These are phyloP conservation scores for Bicyclus anynana DNA, from an alignment of 1,140 invertebrate species.

Conservation along the genomic window DNA sequence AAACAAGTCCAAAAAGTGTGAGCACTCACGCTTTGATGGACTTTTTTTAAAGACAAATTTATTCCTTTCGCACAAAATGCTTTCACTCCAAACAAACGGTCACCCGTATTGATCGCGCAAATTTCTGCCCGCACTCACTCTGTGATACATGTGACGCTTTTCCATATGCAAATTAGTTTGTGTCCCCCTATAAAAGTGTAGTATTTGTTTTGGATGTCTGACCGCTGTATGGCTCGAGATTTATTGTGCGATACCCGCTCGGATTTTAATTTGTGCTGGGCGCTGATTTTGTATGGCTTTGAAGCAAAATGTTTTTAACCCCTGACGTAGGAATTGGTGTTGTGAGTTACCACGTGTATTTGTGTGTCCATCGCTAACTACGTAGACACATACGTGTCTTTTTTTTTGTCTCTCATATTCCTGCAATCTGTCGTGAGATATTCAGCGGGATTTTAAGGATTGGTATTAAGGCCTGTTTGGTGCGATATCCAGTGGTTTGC, in stretches of 20 bases:
- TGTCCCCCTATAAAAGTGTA: constrained; percentile 55
- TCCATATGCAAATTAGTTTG: constrained; percentile 68
- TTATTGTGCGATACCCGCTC: constrained; percentile 38
- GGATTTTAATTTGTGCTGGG: constrained; percentile 32
- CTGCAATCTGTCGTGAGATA: too few species aligned
- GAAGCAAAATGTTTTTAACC: neutral
- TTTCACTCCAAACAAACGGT: constrained; percentile 6
- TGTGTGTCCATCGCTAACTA: too few species aligned
- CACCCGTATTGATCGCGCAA: constrained; percentile 21
- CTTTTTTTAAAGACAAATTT: neutral
- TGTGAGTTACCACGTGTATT: too few species aligned
- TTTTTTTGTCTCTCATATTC: too few species aligned
- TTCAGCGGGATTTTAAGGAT: too few species aligned
- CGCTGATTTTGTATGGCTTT: constrained; percentile 3
- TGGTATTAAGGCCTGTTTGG: too few species aligned
- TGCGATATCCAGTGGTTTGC: too few species aligned
- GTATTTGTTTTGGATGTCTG: constrained; percentile 66
- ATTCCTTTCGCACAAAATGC: neutral
- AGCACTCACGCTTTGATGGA: neutral
- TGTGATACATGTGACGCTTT: constrained; percentile 54
- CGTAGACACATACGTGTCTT: too few species aligned
- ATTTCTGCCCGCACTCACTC: constrained; percentile 31
- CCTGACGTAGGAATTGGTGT: too few species aligned
- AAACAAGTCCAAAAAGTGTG: too few species aligned
- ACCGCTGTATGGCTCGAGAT: constrained; percentile 51